phyloP scores from a whole-genome alignment of 2,113 vertebrate genomes.

The Cyphomyrus plagiostoma region DNA sequence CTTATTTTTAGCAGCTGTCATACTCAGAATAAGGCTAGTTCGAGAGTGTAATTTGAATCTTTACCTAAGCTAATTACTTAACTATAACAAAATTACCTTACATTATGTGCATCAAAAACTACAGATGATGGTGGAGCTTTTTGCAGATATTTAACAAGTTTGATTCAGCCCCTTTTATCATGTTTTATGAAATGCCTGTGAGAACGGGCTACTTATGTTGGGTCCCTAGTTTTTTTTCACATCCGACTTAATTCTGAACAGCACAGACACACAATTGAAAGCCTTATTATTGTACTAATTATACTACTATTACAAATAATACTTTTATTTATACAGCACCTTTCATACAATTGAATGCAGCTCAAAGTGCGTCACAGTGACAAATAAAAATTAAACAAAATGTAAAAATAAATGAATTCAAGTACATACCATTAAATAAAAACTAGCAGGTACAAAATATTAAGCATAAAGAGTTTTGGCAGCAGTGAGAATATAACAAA shows the following conservation, averaged over 20 bases:
- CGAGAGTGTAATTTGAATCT: background rate
- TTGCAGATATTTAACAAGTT: background rate
- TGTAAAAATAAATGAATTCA: background rate
- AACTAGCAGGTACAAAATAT: background rate
- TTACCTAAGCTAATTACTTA: background rate
- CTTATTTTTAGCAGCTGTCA: background rate
- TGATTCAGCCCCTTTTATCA: too few species aligned
- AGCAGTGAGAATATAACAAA: background rate
- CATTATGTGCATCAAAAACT: background rate
- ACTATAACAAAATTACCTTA: background rate
- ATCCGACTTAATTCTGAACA: background rate
- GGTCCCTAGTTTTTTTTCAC: background rate
- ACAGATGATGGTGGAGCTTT: background rate
- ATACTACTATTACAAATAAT: background rate
- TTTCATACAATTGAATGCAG: background rate
- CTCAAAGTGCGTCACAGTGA: background rate
- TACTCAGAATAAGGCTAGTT: background rate
- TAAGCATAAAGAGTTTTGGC: background rate
- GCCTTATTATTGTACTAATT: background rate
- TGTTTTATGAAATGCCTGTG: background rate
- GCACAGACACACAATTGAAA: background rate
- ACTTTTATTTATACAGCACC: background rate
- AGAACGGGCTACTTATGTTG: background rate
- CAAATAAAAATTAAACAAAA: background rate
- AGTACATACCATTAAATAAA: background rate